phyloP scores from a whole-genome alignment of 2,888 invertebrate species.

The Tetragonisca angustula region DNA sequence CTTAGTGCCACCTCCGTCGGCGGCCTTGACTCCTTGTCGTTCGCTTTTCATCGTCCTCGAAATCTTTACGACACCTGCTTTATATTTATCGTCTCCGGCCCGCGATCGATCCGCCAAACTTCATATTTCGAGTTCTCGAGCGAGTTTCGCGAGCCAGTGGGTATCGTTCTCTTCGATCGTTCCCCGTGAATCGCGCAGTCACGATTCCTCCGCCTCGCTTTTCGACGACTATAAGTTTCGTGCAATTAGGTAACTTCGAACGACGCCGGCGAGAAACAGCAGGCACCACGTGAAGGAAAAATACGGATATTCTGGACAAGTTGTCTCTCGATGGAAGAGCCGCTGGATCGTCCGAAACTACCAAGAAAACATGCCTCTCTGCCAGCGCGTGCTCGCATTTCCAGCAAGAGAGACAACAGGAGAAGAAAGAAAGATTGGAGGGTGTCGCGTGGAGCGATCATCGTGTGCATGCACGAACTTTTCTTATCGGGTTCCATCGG shows the following conservation, averaged over 20 bases:
- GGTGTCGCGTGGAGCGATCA: not conserved
- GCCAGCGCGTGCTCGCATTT: not conserved
- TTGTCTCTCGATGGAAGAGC: too few relatives aligned
- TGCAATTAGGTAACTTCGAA: not conserved
- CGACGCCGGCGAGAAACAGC: not conserved
- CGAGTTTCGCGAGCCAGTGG: not conserved
- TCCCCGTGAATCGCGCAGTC: not conserved
- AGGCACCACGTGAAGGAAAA: not conserved
- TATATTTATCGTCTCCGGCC: conserved; percentile 26
- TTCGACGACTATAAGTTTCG: not conserved
- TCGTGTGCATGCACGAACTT: conserved; percentile 34
- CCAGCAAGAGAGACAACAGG: not conserved
- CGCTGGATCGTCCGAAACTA: not conserved
- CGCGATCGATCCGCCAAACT: conserved; percentile 8
- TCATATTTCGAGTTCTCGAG: not conserved
- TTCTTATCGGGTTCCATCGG: conserved; percentile 51
- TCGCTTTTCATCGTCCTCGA: conserved; percentile 39
- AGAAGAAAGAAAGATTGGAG: not conserved
- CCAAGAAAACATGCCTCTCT: conserved; percentile 15
- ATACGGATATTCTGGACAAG: not conserved
- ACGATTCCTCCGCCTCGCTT: not conserved
- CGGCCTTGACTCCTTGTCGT: conserved; percentile 58
- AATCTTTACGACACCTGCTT: conserved; percentile 42
- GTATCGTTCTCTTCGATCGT: not conserved
- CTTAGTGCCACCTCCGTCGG: conserved; percentile 59